Evolutionary conservation across 2,113 vertebrate species (phyloP), one percentile per base, ranked within the genome.

Genomic region (Toxostoma redivivum): DNA sequence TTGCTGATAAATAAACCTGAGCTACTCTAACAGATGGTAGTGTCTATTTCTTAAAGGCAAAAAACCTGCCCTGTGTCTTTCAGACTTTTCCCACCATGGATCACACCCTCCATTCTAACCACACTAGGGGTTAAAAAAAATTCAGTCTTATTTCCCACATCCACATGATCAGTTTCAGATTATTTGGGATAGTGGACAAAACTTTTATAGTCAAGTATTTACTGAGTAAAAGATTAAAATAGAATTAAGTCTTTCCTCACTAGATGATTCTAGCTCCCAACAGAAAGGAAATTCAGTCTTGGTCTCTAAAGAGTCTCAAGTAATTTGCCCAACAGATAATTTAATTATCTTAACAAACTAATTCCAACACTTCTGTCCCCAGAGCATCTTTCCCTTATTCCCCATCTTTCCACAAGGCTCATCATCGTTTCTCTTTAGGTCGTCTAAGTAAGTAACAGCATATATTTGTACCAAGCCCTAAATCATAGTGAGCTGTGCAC

Each of bases 311-410:
- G 92, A 87, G 45, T 90, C 73, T 53, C 87, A 82, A 73, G 78
- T 77, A 95, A 97, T 92, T 95, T 95, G 89, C 48, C 71, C 77
- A 86, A 86, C 66, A 94, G 86, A 92, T 81, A 87, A 93, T 91
- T 94, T 65, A 95, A 95, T 96, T 95, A 94, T 95, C 81, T 87
- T 62, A 93, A 86, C 48, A 81, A 90, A 88, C 88, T 62, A 94
- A 93, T 93, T 96, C 60, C 44, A 88, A 78, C 0, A 6, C 20
- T 94, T 73, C 79, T 90, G 51, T 96, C 92, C 88, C 93, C 51
- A 86, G 90, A 92, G 94, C 38, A 86, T 44, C 51, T 62, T 82
- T 93, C 35, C 25, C 35, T 94, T 90, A 87, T 66, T 94, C 67
- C 31, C n/a, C 42, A 66, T 54, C 44, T 67, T 54, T 82, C 67